Conservation (phyloP, 2,888 invertebrate species). For the Caenorhabditis doughertyi region DNA sequence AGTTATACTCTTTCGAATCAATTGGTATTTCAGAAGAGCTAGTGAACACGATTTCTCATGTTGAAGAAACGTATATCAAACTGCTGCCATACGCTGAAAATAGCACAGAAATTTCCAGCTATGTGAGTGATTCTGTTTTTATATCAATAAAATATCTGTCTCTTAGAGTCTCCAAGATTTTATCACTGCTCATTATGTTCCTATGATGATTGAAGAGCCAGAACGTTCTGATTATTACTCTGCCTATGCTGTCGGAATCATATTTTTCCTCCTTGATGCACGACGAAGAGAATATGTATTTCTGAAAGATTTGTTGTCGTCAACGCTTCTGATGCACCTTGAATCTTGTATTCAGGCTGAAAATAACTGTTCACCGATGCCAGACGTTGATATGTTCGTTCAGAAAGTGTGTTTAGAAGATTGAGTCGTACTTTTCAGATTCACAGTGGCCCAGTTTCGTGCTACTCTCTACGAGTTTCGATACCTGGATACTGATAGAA, state of each 20-base stretch:
- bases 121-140: conserved; percentile 3
- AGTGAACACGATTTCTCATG: conserved; percentile 3
- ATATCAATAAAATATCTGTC: neutral
- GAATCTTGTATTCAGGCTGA: conserved; percentile 46
- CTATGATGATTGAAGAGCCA: conserved; percentile 25
- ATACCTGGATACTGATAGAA: conserved; percentile 42
- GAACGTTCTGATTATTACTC: conserved; percentile 40
- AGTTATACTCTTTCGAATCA: no score
- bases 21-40: conserved; percentile 32
- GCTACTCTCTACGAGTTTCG: conserved; percentile 49
- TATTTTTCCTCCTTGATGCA: conserved; percentile 57
- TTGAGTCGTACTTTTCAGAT: conserved; percentile 30
- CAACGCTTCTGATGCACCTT: conserved; percentile 41
- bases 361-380: conserved; percentile 17
- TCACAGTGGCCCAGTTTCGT: conserved; percentile 30
- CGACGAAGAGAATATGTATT: conserved; percentile 20
- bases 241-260: conserved; percentile 43
- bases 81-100: conserved; percentile 47
- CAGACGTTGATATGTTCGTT: conserved; percentile 26
- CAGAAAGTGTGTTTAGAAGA: neutral
- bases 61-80: conserved; percentile 36
- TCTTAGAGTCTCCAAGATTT: conserved; percentile 42
- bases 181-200: conserved; percentile 10
- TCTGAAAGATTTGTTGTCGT: conserved; percentile 48
- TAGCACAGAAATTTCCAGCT: conserved; percentile 32